Base-by-base conservation (phyloP, 2,797 vertebrate genomes). In the Chaetophractus vellerosus region DNA sequence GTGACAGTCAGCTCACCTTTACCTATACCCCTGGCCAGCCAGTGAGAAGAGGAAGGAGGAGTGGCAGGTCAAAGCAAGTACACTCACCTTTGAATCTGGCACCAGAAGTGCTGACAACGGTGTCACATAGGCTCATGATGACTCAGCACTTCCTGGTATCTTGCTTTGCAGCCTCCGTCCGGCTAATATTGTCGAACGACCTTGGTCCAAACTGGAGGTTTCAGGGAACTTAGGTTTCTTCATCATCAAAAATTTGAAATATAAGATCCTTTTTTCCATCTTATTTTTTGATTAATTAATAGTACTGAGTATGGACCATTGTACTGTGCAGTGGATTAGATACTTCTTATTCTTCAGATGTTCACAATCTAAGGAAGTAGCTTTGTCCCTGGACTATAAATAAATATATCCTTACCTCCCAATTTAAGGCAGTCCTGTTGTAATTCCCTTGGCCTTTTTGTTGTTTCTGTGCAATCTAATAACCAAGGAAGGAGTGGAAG, bases 141-240 rank as follows among this genome's bases (percentile, higher is more conserved):
- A 96, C 93, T 97, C 93, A 95, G 95, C 96, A 91, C 71, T 95
- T 97, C 92, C 96, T 94, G 69, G 45, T 76, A 96, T 92, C 91
- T 93, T n/a, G n/a, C 63, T 90, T 78, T 41, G 81, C 80, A 79
- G 69, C 45, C 7, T 11, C 21, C 0, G 71, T 75, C 52, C 18
- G 14, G 78, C 81, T 93, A 75, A 79, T 90, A 68, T 68, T 69
- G 88, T 52, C 72, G 0, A 14, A 59, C 75, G 95, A 96, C 94
- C 92, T 97, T 95, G 85, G 33, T 93, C 85, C 59, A 93, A 33
- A 74, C 84, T 79, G 50, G 90, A 57, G 16, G 26, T 61, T 71
- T 88, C 72, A 89, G 64, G 71, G 69, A 90, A 68, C 80, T 92
- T 83, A 90, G 12, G 24, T 94, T 95, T 86, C 87, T 63, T 93